A percentile compares a stretch with the other conserved stretches of the same genome.
Conservation (phyloP, 2,113 vertebrate genomes). For the Xyrauchen texanus region DNA sequence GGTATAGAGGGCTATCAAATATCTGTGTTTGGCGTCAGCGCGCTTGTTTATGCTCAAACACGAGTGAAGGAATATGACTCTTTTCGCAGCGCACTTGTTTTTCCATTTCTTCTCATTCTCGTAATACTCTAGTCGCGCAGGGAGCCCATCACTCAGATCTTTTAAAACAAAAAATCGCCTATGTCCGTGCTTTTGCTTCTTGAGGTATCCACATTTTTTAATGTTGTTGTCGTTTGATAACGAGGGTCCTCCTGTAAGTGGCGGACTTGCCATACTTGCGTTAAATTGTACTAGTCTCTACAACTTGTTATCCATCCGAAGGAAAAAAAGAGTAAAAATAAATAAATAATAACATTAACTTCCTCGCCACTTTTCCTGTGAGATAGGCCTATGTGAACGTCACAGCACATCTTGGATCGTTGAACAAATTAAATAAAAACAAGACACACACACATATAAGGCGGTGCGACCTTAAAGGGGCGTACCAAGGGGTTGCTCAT, state of each 20-base stretch:
- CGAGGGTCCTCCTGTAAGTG: conserved; percentile 67
- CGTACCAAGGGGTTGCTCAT: conserved; percentile 59
- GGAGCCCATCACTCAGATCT: conserved; percentile 74
- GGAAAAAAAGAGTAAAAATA: no score
- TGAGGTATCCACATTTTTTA: conserved; percentile 92
- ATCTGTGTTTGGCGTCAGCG: conserved; percentile 94
- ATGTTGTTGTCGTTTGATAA: conserved; percentile 71
- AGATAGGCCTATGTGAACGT: conserved; percentile 92
- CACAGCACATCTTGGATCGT: conserved; percentile 78
- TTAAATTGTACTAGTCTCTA: conserved; percentile 56
- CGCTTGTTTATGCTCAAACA: conserved; percentile 96
- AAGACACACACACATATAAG: conserved; percentile 72
- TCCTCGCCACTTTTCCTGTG: no score
- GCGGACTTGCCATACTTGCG: conserved; percentile 84
- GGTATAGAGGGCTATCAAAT: conserved; percentile 96
- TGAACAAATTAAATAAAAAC: conserved; percentile 68
- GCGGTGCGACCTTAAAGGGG: conserved; percentile 68
- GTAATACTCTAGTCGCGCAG: conserved; percentile 93
- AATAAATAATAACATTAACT: no score
- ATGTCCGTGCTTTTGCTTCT: conserved; percentile 96
- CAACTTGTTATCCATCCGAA: conserved; percentile 40
- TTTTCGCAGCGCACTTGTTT: conserved; percentile 90
- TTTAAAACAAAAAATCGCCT: conserved; percentile 93
- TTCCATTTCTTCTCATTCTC: conserved; percentile 99
- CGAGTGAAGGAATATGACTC: conserved; percentile 90